Base-by-base conservation (phyloP, 2,888 invertebrate species). In the Cantharis lateralis region DNA sequence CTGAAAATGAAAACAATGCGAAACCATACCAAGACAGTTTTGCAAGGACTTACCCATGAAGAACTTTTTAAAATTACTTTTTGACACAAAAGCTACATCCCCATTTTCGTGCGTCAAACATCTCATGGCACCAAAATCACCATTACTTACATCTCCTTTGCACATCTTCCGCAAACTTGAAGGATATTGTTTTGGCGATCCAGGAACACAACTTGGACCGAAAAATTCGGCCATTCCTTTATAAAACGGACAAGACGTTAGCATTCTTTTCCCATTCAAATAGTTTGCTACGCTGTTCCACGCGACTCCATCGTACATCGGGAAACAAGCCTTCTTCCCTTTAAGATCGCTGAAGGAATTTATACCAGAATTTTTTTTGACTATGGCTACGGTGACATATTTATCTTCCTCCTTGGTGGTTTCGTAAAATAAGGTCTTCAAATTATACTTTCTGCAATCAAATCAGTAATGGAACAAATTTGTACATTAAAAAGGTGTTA, bases 291-390 rank as follows among this genome's bases (percentile, higher is more conserved):
- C 91, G 0, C 93, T 90, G 81, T 92, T 90, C 91, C 93, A 92
- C 10, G 94, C 93, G 9, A 93, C 88, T 7, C 95, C 94, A 80
- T 94, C 94, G 84, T 92, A 95, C n/a, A 91, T 92, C 1, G 97
- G 94, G 86, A 97, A 94, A 83, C 95, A 95, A 0, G 95, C 95
- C 63, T 92, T 91, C 80, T 93, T 93, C 10, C 94, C 94, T 86
- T 89, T 89, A 24, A 96, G 87, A 83, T 95, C 94, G 69, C 89
- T 86, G 79, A 96, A 90, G 13, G 87, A 90, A 13, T 88, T 86
- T 71, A 93, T 91, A 24, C 87, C 86, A 0, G 93, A 90, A 82
- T 91, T 88, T 15, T 15, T 71, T 64, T 89, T 90, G 0, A 95
- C 93, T 70, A 96, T 90, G 0, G 94, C 94, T 0, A 93, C 92